phyloP scores from a whole-genome alignment of 2,888 invertebrate genomes.

The Volucella inflata region DNA sequence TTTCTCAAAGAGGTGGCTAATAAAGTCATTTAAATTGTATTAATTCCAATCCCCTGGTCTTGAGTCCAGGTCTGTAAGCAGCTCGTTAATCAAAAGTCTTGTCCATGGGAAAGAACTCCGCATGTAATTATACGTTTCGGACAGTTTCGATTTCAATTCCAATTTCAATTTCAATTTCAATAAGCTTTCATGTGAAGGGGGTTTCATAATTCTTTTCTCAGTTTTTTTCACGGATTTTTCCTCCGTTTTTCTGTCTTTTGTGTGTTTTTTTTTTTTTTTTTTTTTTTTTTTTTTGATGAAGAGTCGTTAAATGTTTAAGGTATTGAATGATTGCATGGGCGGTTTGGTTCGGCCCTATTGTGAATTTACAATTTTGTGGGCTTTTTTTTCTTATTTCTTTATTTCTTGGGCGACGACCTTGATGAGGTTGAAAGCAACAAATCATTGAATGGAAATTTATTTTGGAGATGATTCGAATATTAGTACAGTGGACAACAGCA shows the following conservation, averaged over 20 bases:
- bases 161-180: conserved; percentile 20
- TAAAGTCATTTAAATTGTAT: conserved; percentile 49
- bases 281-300: conserved; percentile 12
- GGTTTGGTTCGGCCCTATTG: conserved; percentile 50
- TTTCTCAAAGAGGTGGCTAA: conserved; percentile 33
- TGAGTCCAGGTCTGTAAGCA: conserved; percentile 4
- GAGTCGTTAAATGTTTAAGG: conserved; percentile 22
- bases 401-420: conserved; percentile 29
- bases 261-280: conserved; percentile 10
- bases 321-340: conserved; percentile 64
- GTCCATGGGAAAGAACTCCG: conserved; percentile 59
- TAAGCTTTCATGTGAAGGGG: conserved; percentile 43
- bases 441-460: conserved; percentile 47
- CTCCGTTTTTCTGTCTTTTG: background rate
- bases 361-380: conserved; percentile 52
- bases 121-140: conserved; percentile 57
- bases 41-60: background rate
- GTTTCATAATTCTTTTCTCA: conserved; percentile 31
- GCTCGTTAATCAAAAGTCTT: conserved; percentile 58
- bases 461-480: conserved; percentile 45
- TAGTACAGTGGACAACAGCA: conserved; percentile 47
- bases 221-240: background rate
- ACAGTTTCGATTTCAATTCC: background rate
- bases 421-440: conserved; percentile 39
- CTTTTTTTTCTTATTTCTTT: conserved; percentile 26